phyloP scores from a whole-genome alignment of 2,797 vertebrate genomes.

The Lerista edwardsae region DNA sequence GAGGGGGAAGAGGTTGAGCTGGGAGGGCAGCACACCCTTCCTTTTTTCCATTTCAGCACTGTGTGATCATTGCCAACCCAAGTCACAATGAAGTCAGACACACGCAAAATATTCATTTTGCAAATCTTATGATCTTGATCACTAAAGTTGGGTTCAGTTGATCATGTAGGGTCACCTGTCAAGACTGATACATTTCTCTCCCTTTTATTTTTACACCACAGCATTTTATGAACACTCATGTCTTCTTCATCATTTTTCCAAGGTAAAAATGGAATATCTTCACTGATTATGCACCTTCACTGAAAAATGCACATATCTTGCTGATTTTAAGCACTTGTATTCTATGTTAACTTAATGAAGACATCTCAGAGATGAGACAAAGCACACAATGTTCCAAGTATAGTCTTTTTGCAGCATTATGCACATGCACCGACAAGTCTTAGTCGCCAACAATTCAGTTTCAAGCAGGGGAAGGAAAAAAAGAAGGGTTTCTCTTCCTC shows the following conservation, averaged over 20 bases:
- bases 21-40: background rate
- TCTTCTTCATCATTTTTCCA: background rate
- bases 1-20: background rate
- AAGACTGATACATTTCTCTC: background rate
- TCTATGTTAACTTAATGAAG: background rate
- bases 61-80: background rate
- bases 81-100: background rate
- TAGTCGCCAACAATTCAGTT: too few relatives aligned
- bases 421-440: too few relatives aligned
- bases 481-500: too few relatives aligned
- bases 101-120: background rate
- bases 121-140: background rate
- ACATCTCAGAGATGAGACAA: background rate
- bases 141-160: background rate
- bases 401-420: too few relatives aligned
- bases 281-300: too few relatives aligned
- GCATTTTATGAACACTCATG: background rate
- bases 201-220: background rate
- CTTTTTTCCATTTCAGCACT: background rate
- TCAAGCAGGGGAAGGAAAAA: too few relatives aligned
- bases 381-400: background rate
- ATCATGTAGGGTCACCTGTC: background rate
- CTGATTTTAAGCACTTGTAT: background rate
- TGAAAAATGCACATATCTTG: too few relatives aligned
- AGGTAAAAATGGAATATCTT: background rate